Conservation (phyloP, 2,888 invertebrate species). For the Aporophyla nigra region DNA sequence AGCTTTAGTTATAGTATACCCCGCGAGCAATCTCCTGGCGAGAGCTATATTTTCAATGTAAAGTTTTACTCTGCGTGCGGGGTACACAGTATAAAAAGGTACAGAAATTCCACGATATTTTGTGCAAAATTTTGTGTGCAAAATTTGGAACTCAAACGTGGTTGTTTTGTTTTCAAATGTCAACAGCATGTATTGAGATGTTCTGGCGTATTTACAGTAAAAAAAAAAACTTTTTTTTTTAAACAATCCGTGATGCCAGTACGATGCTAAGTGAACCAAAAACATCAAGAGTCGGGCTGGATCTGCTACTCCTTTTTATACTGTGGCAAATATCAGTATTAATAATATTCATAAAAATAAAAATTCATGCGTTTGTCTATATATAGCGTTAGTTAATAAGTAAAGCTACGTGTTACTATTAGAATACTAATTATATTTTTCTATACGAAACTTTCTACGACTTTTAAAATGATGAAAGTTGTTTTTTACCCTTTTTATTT, state of each 20-base stretch:
- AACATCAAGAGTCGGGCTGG: not conserved
- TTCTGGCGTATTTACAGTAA: not conserved
- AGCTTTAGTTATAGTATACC: constrained; percentile 36
- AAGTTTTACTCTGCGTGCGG: constrained; percentile 3
- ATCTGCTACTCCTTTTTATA: constrained; percentile 19
- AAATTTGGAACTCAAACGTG: not conserved
- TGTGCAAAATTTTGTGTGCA: not conserved
- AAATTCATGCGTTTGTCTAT: constrained; percentile 71
- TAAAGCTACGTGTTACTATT: constrained; percentile 80
- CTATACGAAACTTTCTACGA: constrained; percentile 86
- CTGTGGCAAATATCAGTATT: constrained; percentile 73
- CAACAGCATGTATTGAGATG: not conserved
- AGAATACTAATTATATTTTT: constrained; percentile 88
- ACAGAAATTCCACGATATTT: not conserved
- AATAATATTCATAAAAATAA: constrained; percentile 52
- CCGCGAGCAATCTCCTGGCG: constrained; percentile 16
- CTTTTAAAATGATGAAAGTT: constrained; percentile 74
- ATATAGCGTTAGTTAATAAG: constrained; percentile 60
- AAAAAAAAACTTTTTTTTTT: not conserved
- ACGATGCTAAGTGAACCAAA: not conserved
- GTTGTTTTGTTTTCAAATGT: not conserved
- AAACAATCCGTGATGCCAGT: not conserved
- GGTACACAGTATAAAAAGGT: constrained; percentile 29
- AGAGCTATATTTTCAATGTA: constrained; percentile 31
- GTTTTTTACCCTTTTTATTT: constrained; percentile 64